These are phyloP conservation scores for Phyllotis vaccarum DNA, from an alignment of 2,797 vertebrate genomes.

Conservation along the genomic window DNA sequence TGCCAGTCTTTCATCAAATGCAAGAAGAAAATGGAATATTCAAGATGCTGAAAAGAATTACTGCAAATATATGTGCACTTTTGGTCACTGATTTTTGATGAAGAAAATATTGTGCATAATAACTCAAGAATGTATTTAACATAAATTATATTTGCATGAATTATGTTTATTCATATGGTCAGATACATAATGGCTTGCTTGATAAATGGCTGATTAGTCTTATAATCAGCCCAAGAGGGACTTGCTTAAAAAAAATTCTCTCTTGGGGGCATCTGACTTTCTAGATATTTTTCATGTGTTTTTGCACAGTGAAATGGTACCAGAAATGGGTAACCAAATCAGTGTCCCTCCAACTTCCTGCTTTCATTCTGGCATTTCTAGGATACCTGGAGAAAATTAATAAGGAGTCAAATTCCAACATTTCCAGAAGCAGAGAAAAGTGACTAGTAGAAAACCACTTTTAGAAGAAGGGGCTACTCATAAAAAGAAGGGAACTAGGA, in stretches of 20 bases:
- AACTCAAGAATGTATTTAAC: conserved; percentile 79
- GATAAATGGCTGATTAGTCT: conserved; percentile 82
- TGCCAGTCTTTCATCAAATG: conserved; percentile 67
- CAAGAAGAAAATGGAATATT: conserved; percentile 69
- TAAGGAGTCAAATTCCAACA: not conserved
- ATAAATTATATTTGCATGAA: conserved; percentile 83
- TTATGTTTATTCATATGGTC: conserved; percentile 84
- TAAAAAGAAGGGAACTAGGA: not conserved
- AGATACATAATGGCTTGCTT: conserved; percentile 81
- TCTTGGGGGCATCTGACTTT: conserved; percentile 69
- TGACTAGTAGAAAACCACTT: not conserved
- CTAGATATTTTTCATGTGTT: conserved; percentile 68
- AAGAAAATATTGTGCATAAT: conserved; percentile 82
- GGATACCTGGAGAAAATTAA: not conserved
- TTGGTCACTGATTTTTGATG: conserved; percentile 79
- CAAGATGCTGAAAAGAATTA: conserved; percentile 73
- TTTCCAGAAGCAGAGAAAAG: not conserved
- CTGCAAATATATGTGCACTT: conserved; percentile 73
- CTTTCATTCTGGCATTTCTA: not conserved
- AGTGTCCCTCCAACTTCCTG: not conserved
- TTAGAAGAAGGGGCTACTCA: not conserved
- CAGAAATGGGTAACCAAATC: not conserved
- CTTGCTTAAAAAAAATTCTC: conserved; percentile 67
- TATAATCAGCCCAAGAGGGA: conserved; percentile 80
- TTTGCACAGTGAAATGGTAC: conserved; percentile 1